phyloP scores from a whole-genome alignment of 1,140 invertebrate genomes.

The Musca vetustissima region DNA sequence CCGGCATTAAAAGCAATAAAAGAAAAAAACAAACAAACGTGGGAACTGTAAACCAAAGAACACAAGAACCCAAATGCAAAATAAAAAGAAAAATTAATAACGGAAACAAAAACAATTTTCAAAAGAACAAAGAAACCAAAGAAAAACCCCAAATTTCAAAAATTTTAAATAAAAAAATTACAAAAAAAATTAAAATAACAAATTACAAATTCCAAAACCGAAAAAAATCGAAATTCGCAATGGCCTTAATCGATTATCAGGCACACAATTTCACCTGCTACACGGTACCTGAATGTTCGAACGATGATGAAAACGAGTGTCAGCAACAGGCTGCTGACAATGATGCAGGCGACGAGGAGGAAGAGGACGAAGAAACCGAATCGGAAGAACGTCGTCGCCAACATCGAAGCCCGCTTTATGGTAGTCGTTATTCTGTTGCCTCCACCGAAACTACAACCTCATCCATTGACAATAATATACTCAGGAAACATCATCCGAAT shows the following conservation, averaged over 20 bases:
- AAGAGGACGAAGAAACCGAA: neutral
- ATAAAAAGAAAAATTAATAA: no score
- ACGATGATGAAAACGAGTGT: constrained; percentile 33
- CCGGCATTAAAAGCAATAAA: no score
- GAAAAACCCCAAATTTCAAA: neutral
- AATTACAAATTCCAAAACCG: neutral
- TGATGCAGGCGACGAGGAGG: constrained; percentile 23
- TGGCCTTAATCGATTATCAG: constrained; percentile 44
- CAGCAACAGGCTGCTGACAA: neutral
- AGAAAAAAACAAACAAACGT: no score
- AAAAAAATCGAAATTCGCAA: constrained; percentile 24
- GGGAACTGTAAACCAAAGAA: no score
- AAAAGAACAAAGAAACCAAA: neutral
- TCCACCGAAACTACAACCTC: constrained; percentile 41
- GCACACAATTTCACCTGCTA: constrained; percentile 44
- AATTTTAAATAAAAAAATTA: neutral
- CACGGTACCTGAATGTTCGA: constrained; percentile 47
- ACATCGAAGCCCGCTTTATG: constrained; percentile 28
- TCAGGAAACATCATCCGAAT: constrained; percentile 33
- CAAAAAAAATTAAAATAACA: constrained; percentile 3
- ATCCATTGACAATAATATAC: constrained; percentile 40
- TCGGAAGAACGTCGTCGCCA: neutral
- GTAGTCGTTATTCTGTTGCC: constrained; percentile 33
- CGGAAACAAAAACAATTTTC: no score
- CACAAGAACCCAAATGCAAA: no score